A percentile compares a stretch with the other conserved stretches of the same genome.
phyloP scores from a whole-genome alignment of 30 jellyfish, hydroid and myxozoan genomes.

The Calvadosia cruxmelitensis region DNA sequence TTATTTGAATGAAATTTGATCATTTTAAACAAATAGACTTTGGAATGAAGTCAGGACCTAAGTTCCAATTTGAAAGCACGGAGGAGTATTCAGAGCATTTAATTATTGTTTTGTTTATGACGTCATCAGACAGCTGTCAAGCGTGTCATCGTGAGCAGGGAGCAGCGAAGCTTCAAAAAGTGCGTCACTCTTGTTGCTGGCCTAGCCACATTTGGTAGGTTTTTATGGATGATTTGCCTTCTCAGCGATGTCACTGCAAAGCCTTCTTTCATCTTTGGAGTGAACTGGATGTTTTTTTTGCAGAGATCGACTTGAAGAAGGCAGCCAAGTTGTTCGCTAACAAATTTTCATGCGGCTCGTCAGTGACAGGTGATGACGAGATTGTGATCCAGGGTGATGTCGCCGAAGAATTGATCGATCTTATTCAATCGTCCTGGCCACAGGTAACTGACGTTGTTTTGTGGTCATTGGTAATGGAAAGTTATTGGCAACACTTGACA shows the following conservation, averaged over 20 bases:
- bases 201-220: slow-evolving; percentile 64
- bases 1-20: no score
- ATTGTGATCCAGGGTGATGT: slow-evolving; percentile 97
- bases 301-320: slow-evolving; percentile 79
- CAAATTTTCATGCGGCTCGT: slow-evolving; percentile 94
- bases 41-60: no score
- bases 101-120: neutral
- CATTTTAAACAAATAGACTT: no score
- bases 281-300: slow-evolving; percentile 1
- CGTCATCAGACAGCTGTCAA: slow-evolving; percentile 51
- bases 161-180: slow-evolving; percentile 83
- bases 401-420: slow-evolving; percentile 78
- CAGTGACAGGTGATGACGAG: slow-evolving; percentile 97
- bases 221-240: neutral
- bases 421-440: slow-evolving; percentile 83
- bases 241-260: no score
- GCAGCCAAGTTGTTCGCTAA: slow-evolving; percentile 96
- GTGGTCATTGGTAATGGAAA: no score
- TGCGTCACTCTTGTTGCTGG: slow-evolving; percentile 87
- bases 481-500: no score
- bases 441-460: slow-evolving; percentile 23
- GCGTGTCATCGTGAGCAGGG: slow-evolving; percentile 54
- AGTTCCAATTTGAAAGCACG: no score
- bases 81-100: neutral
- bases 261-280: slow-evolving; percentile 13